Evolutionary conservation across 2,113 vertebrate genomes (phyloP), one percentile per base, ranked within the genome.

Genomic region (Cyanistes caeruleus): DNA sequence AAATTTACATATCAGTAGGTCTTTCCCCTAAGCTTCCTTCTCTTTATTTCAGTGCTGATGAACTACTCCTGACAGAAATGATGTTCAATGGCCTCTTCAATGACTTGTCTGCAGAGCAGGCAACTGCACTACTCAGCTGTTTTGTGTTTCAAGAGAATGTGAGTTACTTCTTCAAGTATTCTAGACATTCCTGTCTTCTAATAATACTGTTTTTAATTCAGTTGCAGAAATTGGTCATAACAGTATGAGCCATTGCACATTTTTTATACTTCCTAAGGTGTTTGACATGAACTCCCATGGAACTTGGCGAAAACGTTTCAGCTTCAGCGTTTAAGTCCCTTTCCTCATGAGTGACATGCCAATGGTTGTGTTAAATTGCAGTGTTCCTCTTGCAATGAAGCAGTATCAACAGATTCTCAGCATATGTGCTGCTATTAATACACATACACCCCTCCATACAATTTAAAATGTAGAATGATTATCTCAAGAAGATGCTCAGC

Each of bases 111-210:
- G 98, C 98, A 15, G 99, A 99, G 64, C 99, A 99, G 87, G 98
- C 99, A 87, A 99, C 99, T 1, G 99, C 99, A 28, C 98, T 99
- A 37, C 98, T 99, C 64, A 99, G 99, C 98, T 99, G 99, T 97
- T 99, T 99, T 19, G 99, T 99, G 58, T 99, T 99, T 98, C 99
- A 99, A 96, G 99, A 99, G 96, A 99, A 99, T 7, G 99, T 99
- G 98, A 96, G 98, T 97, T 92, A 59, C 44, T 55, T 75, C 39
- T 49, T 70, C 64, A 59, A 0, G 72, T 84, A 43, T 68, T 76
- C 18, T 48, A 62, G 39, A 77, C 15, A 48, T 69, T 72, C 19
- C 24, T 78, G 44, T 76, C 31, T 84, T 62, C 28, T 55, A 59
- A 33, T 13, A 89, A 22, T 44, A 39, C 35, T 67, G 22, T 6